These are phyloP conservation scores for Cheilosia impressa DNA, from an alignment of 2,888 invertebrate species.

Conservation along the genomic window DNA sequence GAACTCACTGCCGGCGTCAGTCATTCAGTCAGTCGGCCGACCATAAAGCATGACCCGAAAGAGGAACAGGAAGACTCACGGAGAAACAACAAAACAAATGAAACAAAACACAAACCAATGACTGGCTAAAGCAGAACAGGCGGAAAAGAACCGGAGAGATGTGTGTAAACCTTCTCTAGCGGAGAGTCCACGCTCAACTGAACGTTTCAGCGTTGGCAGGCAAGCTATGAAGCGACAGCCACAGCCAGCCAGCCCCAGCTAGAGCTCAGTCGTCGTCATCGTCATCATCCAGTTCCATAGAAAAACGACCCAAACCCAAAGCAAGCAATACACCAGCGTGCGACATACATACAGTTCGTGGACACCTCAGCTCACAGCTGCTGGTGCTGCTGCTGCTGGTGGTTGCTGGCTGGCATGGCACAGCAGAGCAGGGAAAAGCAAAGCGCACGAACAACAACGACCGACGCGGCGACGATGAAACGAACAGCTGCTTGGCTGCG, in stretches of 20 bases:
- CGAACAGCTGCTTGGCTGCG: constrained; percentile 69
- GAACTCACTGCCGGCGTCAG: constrained; percentile 44
- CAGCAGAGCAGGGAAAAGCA: constrained; percentile 58
- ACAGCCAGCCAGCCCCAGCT: constrained; percentile 52
- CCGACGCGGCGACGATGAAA: constrained; percentile 56
- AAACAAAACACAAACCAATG: constrained; percentile 13
- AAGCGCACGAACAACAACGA: constrained; percentile 57
- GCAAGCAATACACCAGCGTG: constrained; percentile 56
- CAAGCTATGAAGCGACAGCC: constrained; percentile 66
- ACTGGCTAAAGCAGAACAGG: constrained; percentile 29
- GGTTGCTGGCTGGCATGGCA: constrained; percentile 51
- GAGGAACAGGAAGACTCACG: constrained; percentile 58
- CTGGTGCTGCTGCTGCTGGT: constrained; percentile 61
- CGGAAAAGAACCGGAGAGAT: constrained; percentile 35
- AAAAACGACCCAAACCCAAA: constrained; percentile 66
- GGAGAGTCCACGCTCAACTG: constrained; percentile 75
- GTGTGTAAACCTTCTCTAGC: constrained; percentile 66
- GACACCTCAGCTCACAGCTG: constrained; percentile 75
- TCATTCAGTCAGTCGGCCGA: constrained; percentile 50
- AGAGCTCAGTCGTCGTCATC: constrained; percentile 57
- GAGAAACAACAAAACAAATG: constrained; percentile 24
- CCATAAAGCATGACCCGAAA: constrained; percentile 42
- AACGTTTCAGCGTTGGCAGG: constrained; percentile 74
- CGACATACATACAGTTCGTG: constrained; percentile 71
- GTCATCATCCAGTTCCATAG: constrained; percentile 71